These are phyloP conservation scores for Polyergus mexicanus DNA, from an alignment of 1,140 invertebrate genomes.

Conservation along the genomic window DNA sequence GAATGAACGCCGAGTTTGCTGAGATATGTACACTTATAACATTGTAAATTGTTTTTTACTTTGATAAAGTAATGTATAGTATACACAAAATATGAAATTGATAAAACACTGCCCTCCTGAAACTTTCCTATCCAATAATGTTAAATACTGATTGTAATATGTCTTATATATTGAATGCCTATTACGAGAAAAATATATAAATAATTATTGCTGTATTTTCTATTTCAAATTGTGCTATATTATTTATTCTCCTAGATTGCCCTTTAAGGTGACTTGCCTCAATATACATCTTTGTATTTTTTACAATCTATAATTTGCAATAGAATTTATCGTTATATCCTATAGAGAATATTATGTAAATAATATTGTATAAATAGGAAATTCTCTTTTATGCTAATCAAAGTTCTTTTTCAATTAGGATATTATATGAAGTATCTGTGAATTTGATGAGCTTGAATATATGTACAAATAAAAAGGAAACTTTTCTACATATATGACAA, in stretches of 20 bases:
- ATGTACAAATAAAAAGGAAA: too few relatives aligned
- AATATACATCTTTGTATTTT: background rate
- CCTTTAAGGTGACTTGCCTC: background rate
- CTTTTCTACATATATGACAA: too few relatives aligned
- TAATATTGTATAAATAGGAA: background rate
- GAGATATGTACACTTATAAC: slow-evolving; percentile 29
- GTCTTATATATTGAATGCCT: slow-evolving; percentile 61
- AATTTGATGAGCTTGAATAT: too few relatives aligned
- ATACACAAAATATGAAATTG: slow-evolving; percentile 39
- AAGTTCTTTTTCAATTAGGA: too few relatives aligned
- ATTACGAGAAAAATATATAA: slow-evolving; percentile 57
- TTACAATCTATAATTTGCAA: background rate
- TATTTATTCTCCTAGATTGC: slow-evolving; percentile 14
- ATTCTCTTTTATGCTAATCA: background rate
- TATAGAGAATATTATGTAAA: background rate
- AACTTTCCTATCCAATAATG: slow-evolving; percentile 54
- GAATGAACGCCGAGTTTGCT: slow-evolving; percentile 23
- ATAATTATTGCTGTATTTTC: slow-evolving; percentile 58
- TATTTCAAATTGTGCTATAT: slow-evolving; percentile 47
- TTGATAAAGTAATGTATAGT: slow-evolving; percentile 59
- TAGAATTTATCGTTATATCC: background rate
- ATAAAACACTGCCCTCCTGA: slow-evolving; percentile 60
- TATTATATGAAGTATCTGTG: too few relatives aligned
- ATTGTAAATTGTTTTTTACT: slow-evolving; percentile 58
- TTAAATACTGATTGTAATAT: slow-evolving; percentile 49